Evolutionary conservation across 2,113 vertebrate genomes (phyloP), one percentile per base, ranked within the genome.

Genomic region (Cinclus cinclus): DNA sequence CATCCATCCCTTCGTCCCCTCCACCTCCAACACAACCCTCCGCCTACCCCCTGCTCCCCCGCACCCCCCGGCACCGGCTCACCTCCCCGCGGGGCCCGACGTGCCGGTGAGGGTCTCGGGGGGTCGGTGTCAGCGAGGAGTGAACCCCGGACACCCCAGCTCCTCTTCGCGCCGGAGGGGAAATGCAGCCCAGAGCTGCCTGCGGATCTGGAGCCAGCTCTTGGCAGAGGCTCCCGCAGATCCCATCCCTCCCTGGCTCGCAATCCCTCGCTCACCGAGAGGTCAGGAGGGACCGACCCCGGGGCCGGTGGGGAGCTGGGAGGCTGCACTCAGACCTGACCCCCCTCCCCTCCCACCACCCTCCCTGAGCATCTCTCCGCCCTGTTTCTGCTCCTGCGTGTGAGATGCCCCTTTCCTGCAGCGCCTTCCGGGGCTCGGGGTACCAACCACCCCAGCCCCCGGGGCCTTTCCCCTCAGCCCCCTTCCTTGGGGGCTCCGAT

Each of bases 211-310:
- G 87, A 96, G 92, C 92, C 95, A 94, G 94, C 88, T 78, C 90
- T 94, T 95, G 94, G 94, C 95, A 95, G 94, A 91, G 95, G 94
- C 91, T 94, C 47, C 56, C 49, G 85, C 94, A 90, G 88, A 84
- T 93, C 88, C 92, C 92, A 92, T 90, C 88, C 96, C 91, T 95
- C 94, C 94, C 92, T 90, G 88, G 85, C 96, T 95, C 79, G 31
- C 93, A 33, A 58, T 93, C 62, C 85, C 92, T 89, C 87, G 62
- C 92, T 89, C 87, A 15, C 77, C 55, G n/a, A 76, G 70, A 85
- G 94, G 83, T 85, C 91, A 90, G 85, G 60, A 75, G 41, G 42
- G 37, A 93, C 63, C 68, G 94, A 95, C 87, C 94, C 83, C 63
- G 11, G 15, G 74, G 65, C 64, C 42, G 56, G 59, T 11, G 85